Evolutionary conservation across 2,888 invertebrate genomes (phyloP), one percentile per base, ranked within the genome.

Genomic region (Cryptus armator): DNA sequence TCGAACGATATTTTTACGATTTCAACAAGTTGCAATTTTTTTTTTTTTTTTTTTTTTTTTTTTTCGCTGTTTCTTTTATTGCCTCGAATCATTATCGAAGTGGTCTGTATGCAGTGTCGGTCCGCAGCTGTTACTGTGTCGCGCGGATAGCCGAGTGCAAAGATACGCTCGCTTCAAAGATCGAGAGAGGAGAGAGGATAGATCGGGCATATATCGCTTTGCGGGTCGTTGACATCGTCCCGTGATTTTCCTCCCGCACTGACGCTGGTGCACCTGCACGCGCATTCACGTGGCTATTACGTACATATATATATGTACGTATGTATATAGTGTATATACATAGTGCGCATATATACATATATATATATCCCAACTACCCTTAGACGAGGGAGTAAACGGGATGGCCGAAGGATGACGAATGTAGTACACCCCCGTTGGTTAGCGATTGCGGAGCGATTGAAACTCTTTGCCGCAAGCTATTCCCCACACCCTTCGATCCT

Each of bases 171-270:
- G 81, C 51, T 24, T 71, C 56, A 48, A 74, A 77, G 68, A 81
- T 84, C 70, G 51, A 56, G 44, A 76, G 44, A 75, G 67, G 43
- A 43, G n/a, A 66, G 70, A 84, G 66, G 72, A 71, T 67, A 83
- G 74, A 82, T 78, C 72, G 53, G 80, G 86, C 29, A 62, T 79
- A 77, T 79, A 77, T 71, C 67, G 72, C 84, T 70, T 74, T 83
- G 67, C 85, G 83, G 92, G 92, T 92, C 92, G 89, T 91, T 92
- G 92, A 92, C 92, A 91, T 91, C 90, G 89, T 87, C 86, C 90
- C 86, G 92, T 92, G 91, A 92, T 92, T 92, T 92, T 92, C 92
- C 92, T 92, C 87, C 88, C 74, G 75, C 79, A 87, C 84, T 88
- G 89, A 89, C 90, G 91, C 85, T 68, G 86, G 89, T 90, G 90